Conservation (phyloP, 2,888 invertebrate genomes). For the Oxycera nigricornis region DNA sequence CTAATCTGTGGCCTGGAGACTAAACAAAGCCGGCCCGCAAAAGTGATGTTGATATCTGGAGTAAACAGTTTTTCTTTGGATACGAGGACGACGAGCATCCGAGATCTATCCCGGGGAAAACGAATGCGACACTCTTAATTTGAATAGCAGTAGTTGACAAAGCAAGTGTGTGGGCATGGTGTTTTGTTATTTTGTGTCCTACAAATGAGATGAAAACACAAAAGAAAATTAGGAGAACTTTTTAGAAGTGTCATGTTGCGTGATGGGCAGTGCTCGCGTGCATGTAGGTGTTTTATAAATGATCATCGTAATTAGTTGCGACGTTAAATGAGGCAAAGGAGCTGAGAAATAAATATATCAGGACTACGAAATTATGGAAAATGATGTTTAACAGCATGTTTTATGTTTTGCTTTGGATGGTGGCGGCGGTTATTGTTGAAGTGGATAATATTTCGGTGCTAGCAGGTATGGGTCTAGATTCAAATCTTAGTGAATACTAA, state of each 20-base stretch:
- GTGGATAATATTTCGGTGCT: background rate
- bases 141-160: slow-evolving; percentile 1
- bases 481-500: no score
- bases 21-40: slow-evolving; percentile 18
- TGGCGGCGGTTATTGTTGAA: background rate
- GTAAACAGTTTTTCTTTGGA: slow-evolving; percentile 25
- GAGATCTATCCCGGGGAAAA: background rate
- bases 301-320: background rate
- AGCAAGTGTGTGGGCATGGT: background rate
- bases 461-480: no score
- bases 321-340: background rate
- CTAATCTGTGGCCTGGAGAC: slow-evolving; percentile 25
- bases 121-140: slow-evolving; percentile 1
- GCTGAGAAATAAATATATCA: no score
- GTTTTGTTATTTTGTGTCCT: background rate
- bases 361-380: slow-evolving; percentile 11
- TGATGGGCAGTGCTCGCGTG: background rate
- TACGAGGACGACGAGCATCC: background rate
- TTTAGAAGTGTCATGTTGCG: background rate
- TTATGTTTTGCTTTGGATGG: background rate
- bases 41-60: slow-evolving; percentile 24
- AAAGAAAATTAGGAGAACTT: slow-evolving; percentile 9
- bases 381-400: slow-evolving; percentile 15
- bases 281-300: background rate
- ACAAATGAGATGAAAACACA: slow-evolving; percentile 8